Conservation (phyloP, 2,888 invertebrate genomes). For the Ischnus inquisitorius region DNA sequence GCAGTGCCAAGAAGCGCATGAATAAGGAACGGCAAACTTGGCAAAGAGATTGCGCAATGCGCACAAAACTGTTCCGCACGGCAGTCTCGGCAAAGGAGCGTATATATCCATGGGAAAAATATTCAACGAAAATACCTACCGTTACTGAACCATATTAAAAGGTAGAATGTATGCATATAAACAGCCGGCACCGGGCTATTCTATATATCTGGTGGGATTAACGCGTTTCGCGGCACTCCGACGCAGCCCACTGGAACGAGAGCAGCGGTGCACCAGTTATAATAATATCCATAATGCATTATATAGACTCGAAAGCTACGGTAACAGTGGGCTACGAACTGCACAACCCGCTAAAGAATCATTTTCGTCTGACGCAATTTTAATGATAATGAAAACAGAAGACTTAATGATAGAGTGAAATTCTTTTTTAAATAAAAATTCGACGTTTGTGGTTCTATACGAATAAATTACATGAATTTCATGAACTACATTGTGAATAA, state of each 20-base stretch:
- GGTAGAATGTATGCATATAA: slow-evolving; percentile 32
- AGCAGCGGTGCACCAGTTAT: slow-evolving; percentile 45
- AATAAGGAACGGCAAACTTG: slow-evolving; percentile 41
- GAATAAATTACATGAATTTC: too few species aligned
- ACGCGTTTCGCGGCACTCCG: slow-evolving; percentile 25
- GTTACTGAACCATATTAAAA: slow-evolving; percentile 59
- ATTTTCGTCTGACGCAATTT: slow-evolving; percentile 10
- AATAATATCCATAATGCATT: slow-evolving; percentile 29
- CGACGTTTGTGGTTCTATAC: too few species aligned
- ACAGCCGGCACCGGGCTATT: slow-evolving; percentile 7
- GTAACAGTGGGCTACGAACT: background rate
- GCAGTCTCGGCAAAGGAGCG: slow-evolving; percentile 19
- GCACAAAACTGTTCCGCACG: slow-evolving; percentile 46
- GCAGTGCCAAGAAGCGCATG: slow-evolving; percentile 51
- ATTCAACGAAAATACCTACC: slow-evolving; percentile 52
- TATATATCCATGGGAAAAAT: slow-evolving; percentile 45
- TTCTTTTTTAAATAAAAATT: background rate
- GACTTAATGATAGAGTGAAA: background rate
- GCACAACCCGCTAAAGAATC: background rate
- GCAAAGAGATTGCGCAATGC: slow-evolving; percentile 53
- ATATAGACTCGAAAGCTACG: slow-evolving; percentile 7
- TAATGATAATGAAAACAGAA: background rate
- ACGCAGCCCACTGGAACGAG: slow-evolving; percentile 39
- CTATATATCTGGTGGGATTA: slow-evolving; percentile 38
- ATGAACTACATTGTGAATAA: too few species aligned